Percentiles rank a stretch among this genome's conserved stretches.
Conservation (phyloP, 2,113 vertebrate species). For the Okapia johnstoni region DNA sequence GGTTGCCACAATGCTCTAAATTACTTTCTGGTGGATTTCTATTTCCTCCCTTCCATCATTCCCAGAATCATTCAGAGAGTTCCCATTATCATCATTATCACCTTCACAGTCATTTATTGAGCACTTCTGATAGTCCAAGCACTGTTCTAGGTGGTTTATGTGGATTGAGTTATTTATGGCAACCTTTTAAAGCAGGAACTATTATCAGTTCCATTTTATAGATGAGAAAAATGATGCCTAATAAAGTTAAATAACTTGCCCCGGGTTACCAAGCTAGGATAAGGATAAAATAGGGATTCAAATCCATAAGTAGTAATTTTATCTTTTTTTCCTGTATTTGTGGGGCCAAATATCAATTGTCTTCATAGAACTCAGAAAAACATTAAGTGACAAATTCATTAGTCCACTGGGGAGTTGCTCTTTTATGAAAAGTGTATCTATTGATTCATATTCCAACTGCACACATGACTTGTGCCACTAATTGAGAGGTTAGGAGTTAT, state of each 20-base stretch:
- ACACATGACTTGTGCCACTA: conserved; percentile 23
- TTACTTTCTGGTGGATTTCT: neutral
- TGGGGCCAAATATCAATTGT: neutral
- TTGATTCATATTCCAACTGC: neutral
- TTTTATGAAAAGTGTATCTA: neutral
- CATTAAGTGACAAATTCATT: neutral
- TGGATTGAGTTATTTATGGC: neutral
- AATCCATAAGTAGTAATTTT: neutral
- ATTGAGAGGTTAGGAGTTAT: conserved; percentile 21
- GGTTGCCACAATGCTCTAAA: neutral
- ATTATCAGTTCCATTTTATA: neutral
- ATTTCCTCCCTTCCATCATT: neutral
- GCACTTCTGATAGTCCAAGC: neutral
- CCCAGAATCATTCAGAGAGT: neutral
- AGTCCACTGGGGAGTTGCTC: neutral
- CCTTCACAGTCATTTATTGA: neutral
- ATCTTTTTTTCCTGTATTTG: neutral
- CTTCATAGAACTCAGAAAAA: neutral
- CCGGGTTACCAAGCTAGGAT: neutral
- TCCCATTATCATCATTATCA: too few relatives aligned
- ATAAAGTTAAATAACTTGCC: neutral
- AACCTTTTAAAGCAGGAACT: neutral
- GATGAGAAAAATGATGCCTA: neutral
- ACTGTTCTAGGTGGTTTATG: neutral
- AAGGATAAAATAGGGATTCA: neutral